phyloP scores from a whole-genome alignment of 2,113 vertebrate genomes.

The Nesoenas mayeri region DNA sequence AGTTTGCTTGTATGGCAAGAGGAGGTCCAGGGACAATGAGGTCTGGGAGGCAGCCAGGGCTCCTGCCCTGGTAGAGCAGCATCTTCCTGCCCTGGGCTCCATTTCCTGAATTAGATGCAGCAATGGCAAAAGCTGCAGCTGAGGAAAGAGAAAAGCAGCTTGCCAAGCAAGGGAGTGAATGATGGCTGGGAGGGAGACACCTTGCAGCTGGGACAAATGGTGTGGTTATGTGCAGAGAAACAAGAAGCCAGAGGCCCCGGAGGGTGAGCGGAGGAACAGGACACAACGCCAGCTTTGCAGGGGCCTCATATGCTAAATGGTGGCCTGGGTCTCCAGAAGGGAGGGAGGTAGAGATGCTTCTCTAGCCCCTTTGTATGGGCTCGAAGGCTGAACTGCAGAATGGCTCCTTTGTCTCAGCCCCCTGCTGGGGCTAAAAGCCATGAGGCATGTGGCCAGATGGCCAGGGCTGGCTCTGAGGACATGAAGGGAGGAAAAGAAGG shows the following conservation, averaged over 20 bases:
- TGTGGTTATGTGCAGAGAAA: rapidly evolving
- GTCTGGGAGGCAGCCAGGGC: not conserved
- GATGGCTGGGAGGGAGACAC: not conserved
- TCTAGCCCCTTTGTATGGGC: not conserved
- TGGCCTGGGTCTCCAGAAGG: not conserved
- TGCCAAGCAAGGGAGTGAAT: not conserved
- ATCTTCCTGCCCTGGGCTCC: not conserved
- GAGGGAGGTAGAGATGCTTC: not conserved
- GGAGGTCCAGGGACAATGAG: rapidly evolving
- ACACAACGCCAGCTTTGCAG: not conserved
- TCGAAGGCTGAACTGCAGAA: not conserved
- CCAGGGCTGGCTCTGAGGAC: not conserved
- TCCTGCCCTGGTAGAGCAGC: not conserved
- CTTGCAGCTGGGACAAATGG: not conserved
- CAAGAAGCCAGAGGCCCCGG: not conserved
- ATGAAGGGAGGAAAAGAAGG: not conserved
- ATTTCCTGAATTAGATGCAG: rapidly evolving
- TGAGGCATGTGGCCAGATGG: slow-evolving; percentile 17
- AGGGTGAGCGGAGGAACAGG: not conserved
- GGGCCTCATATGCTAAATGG: rapidly evolving
- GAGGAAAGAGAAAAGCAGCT: not conserved
- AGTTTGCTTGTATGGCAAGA: not conserved
- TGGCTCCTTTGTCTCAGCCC: not conserved
- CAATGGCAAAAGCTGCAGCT: not conserved
- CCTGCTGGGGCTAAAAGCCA: not conserved